Evolutionary conservation across 2,888 invertebrate species (phyloP), one percentile per base, ranked within the genome.

Genomic region (Timema podura): DNA sequence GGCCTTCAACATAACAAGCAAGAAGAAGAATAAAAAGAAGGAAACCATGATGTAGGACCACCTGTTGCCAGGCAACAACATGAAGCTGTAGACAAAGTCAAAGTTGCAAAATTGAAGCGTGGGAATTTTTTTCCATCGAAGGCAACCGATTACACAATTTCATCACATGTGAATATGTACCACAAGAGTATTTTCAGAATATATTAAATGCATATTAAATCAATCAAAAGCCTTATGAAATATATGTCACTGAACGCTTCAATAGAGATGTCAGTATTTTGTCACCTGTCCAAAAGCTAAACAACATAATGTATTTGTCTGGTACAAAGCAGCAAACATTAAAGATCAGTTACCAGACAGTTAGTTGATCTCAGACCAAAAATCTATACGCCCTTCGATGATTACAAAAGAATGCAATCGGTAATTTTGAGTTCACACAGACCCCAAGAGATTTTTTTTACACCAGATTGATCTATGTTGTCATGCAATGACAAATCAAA

Each of bases 121-220:
- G 10, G 54, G 11, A 54, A 54, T 54, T 16, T 5, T 54, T 54
- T 54, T 13, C 54, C 6, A 54, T 54, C 6, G 54, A 54, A 10
- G 54, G 10, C 6, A 16, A 54, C 6, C 11, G 11, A 54, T 54
- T 54, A 54, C 54, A 54, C 7, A 54, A 54, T 54, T 54, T 54
- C 9, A 54, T 54, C n/a, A 6, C 54, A 54, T 15, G 6, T 54
- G 54, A 7, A 54, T 54, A 6, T 13, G n/a, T 54, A 54, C 54
- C 54, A 54, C 54, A 54, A 54, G 54, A 54, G 51, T 3, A 49
- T 49, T 10, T 49, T 49, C 51, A 49, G 51, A 49, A 49, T n/a
- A 54, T 54, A 54, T 13, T 6, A 1, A 54, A 54, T 54, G 54
- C n/a, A 54, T n/a, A 54, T 3, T n/a, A 54, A 11, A 54, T 13